Percentiles rank a stretch among this genome's conserved stretches.
Evolutionary conservation across 1,140 invertebrate genomes (phyloP).

Genomic region (Augochlora pura): DNA sequence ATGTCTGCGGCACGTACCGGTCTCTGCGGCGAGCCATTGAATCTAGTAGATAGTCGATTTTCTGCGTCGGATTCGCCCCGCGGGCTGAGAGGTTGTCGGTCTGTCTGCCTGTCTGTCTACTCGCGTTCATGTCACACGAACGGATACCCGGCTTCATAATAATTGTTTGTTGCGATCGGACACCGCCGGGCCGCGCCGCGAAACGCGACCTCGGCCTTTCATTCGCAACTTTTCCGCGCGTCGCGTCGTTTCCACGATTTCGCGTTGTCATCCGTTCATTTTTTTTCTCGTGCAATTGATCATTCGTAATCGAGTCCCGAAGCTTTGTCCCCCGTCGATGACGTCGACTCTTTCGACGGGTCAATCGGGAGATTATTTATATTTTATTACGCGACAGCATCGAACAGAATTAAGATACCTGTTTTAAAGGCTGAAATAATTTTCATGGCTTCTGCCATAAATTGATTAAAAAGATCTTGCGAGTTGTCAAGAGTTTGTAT

Average conservation of each 20-base stretch:
- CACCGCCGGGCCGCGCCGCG: neutral
- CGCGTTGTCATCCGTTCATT: conserved; percentile 17
- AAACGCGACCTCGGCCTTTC: neutral
- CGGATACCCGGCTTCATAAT: conserved; percentile 63
- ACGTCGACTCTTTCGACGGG: neutral
- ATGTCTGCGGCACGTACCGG: conserved; percentile 59
- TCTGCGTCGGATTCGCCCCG: conserved; percentile 41
- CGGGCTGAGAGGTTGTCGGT: conserved; percentile 58
- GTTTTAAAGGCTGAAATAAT: too few species aligned
- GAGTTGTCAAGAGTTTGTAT: too few species aligned
- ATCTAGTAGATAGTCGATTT: conserved; percentile 66
- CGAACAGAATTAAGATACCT: too few species aligned
- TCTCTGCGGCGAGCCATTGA: conserved; percentile 50
- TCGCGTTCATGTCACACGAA: conserved; percentile 64
- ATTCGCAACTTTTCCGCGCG: conserved; percentile 19
- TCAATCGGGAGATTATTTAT: too few species aligned
- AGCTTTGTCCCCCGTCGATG: neutral
- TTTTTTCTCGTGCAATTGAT: neutral
- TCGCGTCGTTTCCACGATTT: conserved; percentile 25
- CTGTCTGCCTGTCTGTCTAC: conserved; percentile 56
- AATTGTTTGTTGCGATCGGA: conserved; percentile 61
- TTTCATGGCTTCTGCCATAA: too few species aligned
- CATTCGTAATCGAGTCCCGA: neutral
- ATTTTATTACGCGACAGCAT: too few species aligned
- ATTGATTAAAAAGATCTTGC: too few species aligned